Evolutionary conservation across 2,888 invertebrate genomes (phyloP).

Genomic region (Glaucopsyche alexis): DNA sequence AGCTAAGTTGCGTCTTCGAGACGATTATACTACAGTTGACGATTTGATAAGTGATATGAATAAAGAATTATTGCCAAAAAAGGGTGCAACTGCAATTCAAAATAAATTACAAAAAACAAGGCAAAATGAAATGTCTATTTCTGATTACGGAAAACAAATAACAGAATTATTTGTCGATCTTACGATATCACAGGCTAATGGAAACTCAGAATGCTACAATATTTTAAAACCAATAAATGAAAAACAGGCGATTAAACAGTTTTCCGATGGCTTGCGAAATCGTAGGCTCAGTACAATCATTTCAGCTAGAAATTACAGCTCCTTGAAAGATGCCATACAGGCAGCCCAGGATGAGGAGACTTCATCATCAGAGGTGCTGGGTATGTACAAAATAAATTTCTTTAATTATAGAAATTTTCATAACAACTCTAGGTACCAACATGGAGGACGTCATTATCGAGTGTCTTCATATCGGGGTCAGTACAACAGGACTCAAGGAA

Average conservation of each 20-base stretch:
- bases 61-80: background rate
- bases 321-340: too few relatives aligned
- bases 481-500: background rate
- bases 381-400: constrained; percentile 4
- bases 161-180: constrained; percentile 24
- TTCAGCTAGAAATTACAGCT: too few relatives aligned
- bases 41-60: constrained; percentile 7
- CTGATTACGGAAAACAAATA: constrained; percentile 22
- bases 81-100: background rate
- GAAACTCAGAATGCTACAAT: background rate
- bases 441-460: background rate
- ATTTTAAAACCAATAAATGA: constrained; percentile 24
- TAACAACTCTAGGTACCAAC: background rate
- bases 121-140: constrained; percentile 21
- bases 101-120: constrained; percentile 4
- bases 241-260: constrained; percentile 17
- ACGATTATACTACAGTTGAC: background rate
- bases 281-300: too few relatives aligned
- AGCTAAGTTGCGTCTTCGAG: constrained; percentile 7
- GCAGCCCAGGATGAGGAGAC: constrained; percentile 18
- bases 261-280: too few relatives aligned
- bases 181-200: constrained; percentile 15
- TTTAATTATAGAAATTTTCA: background rate
- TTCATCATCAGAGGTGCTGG: background rate
- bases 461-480: background rate